phyloP scores from a whole-genome alignment of 1,140 invertebrate species.

The Gryllus bimaculatus region DNA sequence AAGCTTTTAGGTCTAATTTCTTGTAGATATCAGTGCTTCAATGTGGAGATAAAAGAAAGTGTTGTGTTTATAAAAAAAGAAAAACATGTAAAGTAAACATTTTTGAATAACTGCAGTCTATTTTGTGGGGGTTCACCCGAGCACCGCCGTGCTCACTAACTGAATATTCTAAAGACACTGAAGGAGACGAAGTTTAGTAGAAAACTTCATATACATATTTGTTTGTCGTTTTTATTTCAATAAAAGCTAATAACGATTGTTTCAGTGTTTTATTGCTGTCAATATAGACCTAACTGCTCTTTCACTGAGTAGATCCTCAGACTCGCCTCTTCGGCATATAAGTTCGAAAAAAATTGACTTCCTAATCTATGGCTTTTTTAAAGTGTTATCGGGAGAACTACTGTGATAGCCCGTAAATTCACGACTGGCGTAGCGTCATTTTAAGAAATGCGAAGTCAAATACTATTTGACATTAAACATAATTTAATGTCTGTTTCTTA shows the following conservation, averaged over 20 bases:
- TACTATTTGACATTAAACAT: too few species aligned
- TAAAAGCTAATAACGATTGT: constrained; percentile 17
- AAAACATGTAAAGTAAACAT: constrained; percentile 19
- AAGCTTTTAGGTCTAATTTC: constrained; percentile 19
- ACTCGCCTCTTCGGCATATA: background rate
- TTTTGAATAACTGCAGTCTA: constrained; percentile 20
- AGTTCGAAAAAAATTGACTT: background rate
- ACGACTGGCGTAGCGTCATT: background rate
- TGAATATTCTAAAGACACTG: constrained; percentile 22
- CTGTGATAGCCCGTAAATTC: background rate
- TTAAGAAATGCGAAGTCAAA: background rate
- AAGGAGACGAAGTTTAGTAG: constrained; percentile 18
- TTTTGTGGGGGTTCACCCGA: constrained; percentile 16
- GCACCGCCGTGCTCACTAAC: constrained; percentile 19
- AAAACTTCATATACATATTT: constrained; percentile 22
- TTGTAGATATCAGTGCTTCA: constrained; percentile 20
- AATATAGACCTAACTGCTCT: background rate
- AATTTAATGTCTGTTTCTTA: too few species aligned
- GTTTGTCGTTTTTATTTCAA: constrained; percentile 23
- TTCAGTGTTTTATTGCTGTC: constrained; percentile 6
- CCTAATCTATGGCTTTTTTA: background rate
- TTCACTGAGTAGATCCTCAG: background rate
- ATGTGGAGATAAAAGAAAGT: constrained; percentile 12
- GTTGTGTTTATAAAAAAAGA: constrained; percentile 20
- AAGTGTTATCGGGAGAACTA: background rate